Evolutionary conservation across 2,113 vertebrate genomes (phyloP), one percentile per base, ranked within the genome.

Genomic region (Hippolais icterina): DNA sequence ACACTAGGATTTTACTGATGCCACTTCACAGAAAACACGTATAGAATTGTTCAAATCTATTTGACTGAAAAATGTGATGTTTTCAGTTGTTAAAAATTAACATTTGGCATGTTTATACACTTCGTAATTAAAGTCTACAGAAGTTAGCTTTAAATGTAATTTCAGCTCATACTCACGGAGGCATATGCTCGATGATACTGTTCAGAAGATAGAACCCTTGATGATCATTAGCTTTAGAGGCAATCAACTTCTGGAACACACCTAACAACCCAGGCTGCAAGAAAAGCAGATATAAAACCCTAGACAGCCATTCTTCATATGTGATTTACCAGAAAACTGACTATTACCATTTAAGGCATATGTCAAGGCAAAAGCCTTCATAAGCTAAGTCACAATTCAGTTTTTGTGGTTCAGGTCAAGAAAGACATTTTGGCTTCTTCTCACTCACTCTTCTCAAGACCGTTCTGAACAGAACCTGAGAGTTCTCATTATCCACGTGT

Each of bases 161-260:
- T 63, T 57, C 44, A 65, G 4, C 35, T 76, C 15, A 77, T 97
- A 98, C 99, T 99, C 96, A 99, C 99, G 98, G 96, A 39, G 99
- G 99, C 99, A 99, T 99, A 80, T 99, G 98, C 93, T 99, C 99
- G 75, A 99, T 98, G 86, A 99, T 99, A 88, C 99, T 99, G 97
- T 99, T 99, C 16, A 99, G 98, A 65, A 99, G 98, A 92, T 99
- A 99, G 96, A 99, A 99, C 23, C 99, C 99, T 97, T 99, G 99
- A 94, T 99, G 99, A 97, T 99, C 99, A 22, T 99, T 99, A 82
- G 99, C 99, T 96, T 99, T 99, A 50, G 99, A 99, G 76, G 99
- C 99, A 86, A 99, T 99, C 83, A 99, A 87, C 97, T 99, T 99
- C 97, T 99, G 99, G 97, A 99, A 99, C 93, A 99, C 99, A 85